These are phyloP conservation scores for Sakesphorus luctuosus DNA, from an alignment of 2,113 vertebrate genomes.

Conservation along the genomic window DNA sequence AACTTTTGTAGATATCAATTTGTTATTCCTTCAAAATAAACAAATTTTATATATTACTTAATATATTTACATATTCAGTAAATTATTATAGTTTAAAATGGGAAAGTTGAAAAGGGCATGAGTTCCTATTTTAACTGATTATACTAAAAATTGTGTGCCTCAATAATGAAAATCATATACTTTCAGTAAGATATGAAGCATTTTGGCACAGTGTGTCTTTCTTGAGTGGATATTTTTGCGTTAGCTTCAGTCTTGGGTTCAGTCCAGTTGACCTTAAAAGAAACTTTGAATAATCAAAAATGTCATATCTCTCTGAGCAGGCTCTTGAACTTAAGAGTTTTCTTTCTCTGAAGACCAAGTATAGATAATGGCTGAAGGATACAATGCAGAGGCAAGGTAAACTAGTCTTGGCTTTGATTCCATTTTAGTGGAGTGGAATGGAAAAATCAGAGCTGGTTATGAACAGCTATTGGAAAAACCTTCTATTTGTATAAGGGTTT, in stretches of 20 bases:
- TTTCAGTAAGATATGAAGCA: neutral
- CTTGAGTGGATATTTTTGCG: neutral
- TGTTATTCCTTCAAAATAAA: neutral
- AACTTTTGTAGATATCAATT: neutral
- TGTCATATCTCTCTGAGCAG: neutral
- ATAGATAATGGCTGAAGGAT: neutral
- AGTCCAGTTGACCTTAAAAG: neutral
- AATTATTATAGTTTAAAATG: neutral
- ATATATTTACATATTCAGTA: too few species aligned
- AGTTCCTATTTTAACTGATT: neutral
- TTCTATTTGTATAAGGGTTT: constrained; percentile 8
- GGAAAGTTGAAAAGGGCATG: neutral
- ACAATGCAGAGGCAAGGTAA: neutral
- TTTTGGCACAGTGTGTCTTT: neutral
- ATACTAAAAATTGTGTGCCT: neutral
- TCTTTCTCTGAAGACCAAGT: neutral
- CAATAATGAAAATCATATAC: neutral
- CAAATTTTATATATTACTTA: neutral
- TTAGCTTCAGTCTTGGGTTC: neutral
- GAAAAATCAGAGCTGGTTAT: neutral
- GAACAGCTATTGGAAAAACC: constrained; percentile 13
- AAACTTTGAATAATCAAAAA: neutral
- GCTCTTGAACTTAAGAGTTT: neutral
- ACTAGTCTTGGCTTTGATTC: neutral
- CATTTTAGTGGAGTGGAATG: neutral